These are phyloP conservation scores for Alfaro cultratus DNA, from an alignment of 2,797 vertebrate species.

Conservation along the genomic window DNA sequence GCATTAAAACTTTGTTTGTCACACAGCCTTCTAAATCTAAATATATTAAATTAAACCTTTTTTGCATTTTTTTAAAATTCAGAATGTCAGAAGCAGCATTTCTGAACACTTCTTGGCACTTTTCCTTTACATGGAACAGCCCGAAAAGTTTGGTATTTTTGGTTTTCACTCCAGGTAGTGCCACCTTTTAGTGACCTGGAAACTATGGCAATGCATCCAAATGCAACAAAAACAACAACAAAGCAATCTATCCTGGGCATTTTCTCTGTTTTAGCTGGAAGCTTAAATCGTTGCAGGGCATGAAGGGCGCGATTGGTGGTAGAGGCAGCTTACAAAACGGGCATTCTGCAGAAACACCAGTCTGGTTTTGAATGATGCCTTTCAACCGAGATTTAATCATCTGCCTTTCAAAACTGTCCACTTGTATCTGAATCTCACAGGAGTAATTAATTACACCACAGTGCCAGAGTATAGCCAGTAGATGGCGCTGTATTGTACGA, in stretches of 20 bases:
- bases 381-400: neutral
- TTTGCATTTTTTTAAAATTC: neutral
- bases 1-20: constrained; percentile 2
- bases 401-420: neutral
- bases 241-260: neutral
- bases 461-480: neutral
- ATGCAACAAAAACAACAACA: neutral
- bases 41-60: neutral
- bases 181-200: neutral
- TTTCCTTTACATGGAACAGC: neutral
- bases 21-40: neutral
- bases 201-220: neutral
- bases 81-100: neutral
- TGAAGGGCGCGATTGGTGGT: neutral
- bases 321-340: neutral
- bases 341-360: neutral
- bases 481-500: neutral
- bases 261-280: neutral
- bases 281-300: neutral
- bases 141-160: neutral
- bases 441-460: neutral
- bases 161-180: neutral
- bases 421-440: neutral
- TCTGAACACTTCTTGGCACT: neutral
- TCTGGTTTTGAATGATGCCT: neutral